Conservation (phyloP, 2,888 invertebrate species). For the Phengaris arion region DNA sequence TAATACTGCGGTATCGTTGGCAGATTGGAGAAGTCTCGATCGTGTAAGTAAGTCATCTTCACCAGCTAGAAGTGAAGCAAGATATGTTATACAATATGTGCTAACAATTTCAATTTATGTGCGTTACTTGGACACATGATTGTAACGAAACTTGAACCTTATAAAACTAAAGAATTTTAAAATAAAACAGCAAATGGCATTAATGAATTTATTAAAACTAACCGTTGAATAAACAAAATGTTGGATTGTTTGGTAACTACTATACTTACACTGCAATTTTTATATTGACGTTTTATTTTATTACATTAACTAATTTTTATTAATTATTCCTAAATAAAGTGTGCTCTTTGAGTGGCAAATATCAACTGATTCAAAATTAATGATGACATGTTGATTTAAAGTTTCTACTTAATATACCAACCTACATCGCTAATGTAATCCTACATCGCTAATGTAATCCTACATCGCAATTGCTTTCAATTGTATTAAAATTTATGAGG, state of each 20-base stretch:
- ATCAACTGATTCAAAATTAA: background rate
- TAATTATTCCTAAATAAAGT: background rate
- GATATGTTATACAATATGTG: too few species aligned
- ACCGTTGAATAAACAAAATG: background rate
- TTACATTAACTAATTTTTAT: background rate
- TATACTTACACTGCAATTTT: background rate
- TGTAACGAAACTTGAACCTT: too few species aligned
- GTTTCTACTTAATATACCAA: background rate
- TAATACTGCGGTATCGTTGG: slow-evolving; percentile 21
- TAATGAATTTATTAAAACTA: background rate
- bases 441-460: background rate
- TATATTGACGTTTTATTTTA: background rate
- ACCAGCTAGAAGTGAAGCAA: background rate
- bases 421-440: background rate
- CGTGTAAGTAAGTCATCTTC: slow-evolving; percentile 27
- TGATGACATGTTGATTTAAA: background rate
- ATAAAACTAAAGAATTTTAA: too few species aligned
- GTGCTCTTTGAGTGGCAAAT: background rate
- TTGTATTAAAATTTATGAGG: slow-evolving; percentile 5
- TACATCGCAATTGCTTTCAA: background rate
- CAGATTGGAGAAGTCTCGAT: slow-evolving; percentile 8
- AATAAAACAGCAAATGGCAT: background rate
- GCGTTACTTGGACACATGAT: too few species aligned
- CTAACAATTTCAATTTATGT: too few species aligned
- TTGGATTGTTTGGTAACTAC: background rate